Base-by-base conservation (phyloP, 2,113 vertebrate genomes). In the Sapajus apella region DNA sequence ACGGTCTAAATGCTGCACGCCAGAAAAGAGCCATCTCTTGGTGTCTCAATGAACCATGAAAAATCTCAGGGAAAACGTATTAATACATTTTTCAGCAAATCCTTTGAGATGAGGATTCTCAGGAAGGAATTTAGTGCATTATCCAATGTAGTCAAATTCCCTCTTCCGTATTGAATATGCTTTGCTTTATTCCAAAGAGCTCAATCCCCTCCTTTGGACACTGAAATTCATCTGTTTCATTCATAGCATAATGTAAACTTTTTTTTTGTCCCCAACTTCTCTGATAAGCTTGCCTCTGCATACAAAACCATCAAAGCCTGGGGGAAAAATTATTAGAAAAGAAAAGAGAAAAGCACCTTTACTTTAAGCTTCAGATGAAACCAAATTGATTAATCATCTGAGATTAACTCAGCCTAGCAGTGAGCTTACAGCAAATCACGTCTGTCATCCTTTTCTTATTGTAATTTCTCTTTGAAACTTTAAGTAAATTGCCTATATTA, bases 231-330 rank as follows among this genome's bases (percentile, higher is more conserved):
- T 96, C 96, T 97, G 0, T 50, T 97, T 98, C 96, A 66, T 58
- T 97, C 95, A 66, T 81, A 88, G 45, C 61, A 43, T 45, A 91
- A 16, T 96, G 97, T 97, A 97, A 98, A 95, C 86, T 81, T 97
- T 66, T 96, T 96, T 96, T 96, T 97, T 89, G 97, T 97, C 95
- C 68, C 91, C 85, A 84, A 96, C 92, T 97, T 97, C 91, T 96
- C 97, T 97, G 96, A 98, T 98, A 98, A 98, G 96, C 95, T 97
- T 66, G 81, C 76, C 93, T 97, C 61, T 95, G 94, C 96, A 98
- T 97, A 97, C n/a, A 92, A 95, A 97, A 96, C 93, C 97, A 96
- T 98, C 98, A 98, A 98, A 98, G 97, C 90, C 91, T 87, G 90
- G 23, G 8, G 32, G 56, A 61, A 73, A 80, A 97, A 90, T 85